A percentile compares a stretch with the other conserved stretches of the same genome.
Conservation (phyloP, 2,797 vertebrate genomes). For the Gambelia wislizenii region DNA sequence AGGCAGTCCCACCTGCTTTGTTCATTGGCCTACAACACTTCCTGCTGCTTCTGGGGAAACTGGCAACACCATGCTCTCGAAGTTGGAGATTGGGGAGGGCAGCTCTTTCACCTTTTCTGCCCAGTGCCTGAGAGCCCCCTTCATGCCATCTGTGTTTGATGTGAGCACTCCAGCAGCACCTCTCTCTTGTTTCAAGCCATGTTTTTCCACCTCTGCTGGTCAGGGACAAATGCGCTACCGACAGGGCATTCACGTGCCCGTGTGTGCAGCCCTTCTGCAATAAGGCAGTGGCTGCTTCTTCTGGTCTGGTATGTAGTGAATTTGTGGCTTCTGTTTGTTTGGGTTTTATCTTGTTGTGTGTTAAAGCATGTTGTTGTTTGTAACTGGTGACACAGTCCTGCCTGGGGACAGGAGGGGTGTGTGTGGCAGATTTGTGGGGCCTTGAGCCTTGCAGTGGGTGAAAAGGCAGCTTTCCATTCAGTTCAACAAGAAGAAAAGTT, state of each 20-base stretch:
- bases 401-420: no score
- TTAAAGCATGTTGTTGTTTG: constrained; percentile 1
- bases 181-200: neutral
- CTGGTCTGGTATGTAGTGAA: neutral
- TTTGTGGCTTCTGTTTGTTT: neutral
- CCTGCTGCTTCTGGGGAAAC: neutral
- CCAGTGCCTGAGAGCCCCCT: neutral
- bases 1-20: no score
- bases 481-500: no score
- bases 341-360: neutral
- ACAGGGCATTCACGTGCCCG: neutral
- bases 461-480: neutral
- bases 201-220: neutral
- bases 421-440: neutral
- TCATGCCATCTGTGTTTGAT: no score
- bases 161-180: no score
- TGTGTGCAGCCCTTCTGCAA: neutral
- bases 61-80: neutral
- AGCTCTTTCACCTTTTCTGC: no score
- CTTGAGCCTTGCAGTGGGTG: no score
- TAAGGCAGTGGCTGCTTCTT: neutral
- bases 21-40: no score
- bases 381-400: no score
- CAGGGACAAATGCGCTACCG: neutral
- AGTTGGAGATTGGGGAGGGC: neutral